Percentiles rank a stretch among this genome's conserved stretches.
These are phyloP conservation scores for Neoaliturus tenellus DNA, from an alignment of 2,888 invertebrate genomes.

Conservation along the genomic window DNA sequence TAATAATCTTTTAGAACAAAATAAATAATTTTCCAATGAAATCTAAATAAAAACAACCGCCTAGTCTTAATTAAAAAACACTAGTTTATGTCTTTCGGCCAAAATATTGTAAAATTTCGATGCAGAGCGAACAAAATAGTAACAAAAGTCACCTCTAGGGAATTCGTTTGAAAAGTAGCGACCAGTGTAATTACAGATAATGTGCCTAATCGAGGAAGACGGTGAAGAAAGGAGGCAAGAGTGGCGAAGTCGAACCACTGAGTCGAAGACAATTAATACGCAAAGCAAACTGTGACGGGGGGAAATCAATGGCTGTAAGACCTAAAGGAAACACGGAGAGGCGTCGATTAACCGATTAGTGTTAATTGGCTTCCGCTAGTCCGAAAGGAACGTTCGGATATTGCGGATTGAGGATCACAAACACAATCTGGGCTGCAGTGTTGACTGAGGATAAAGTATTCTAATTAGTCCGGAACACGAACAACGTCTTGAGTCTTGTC, in stretches of 20 bases:
- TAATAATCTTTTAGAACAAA: too few species aligned
- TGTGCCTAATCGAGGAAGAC: conserved; percentile 15
- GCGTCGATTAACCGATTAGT: conserved; percentile 26
- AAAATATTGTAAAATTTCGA: too few species aligned
- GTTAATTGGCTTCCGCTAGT: conserved; percentile 12
- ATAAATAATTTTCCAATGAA: too few species aligned
- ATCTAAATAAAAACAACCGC: too few species aligned
- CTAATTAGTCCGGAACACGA: conserved; percentile 62
- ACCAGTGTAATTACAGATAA: neutral
- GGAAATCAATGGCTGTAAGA: conserved; percentile 33
- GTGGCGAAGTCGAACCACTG: conserved; percentile 5
- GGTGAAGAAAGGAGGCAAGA: conserved; percentile 1
- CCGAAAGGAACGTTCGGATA: neutral
- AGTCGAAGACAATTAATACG: conserved; percentile 28
- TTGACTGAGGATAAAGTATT: conserved; percentile 65
- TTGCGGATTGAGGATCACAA: neutral
- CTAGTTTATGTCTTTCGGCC: too few species aligned
- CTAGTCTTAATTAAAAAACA: too few species aligned
- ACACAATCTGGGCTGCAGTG: conserved; percentile 59
- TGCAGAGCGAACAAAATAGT: too few species aligned
- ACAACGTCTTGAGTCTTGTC: conserved; percentile 52
- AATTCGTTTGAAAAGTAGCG: too few species aligned
- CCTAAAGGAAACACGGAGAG: conserved; percentile 1
- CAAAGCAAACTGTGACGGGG: conserved; percentile 45
- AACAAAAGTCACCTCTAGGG: too few species aligned